Conservation (phyloP, 2,113 vertebrate species). For the Brachionichthys hirsutus region DNA sequence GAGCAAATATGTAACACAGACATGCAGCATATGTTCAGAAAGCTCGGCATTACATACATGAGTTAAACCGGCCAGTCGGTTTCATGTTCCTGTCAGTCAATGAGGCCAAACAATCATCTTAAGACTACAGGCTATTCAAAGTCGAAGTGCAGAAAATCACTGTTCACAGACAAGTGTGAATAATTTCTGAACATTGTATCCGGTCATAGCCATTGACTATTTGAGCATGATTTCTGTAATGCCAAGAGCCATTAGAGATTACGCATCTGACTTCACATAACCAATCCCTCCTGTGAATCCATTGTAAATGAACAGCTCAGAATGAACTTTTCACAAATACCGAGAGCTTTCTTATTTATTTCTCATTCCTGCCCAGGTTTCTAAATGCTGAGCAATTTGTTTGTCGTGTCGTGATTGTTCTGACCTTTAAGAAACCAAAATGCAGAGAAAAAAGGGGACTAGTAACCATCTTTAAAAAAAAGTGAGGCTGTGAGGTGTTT, state of each 20-base stretch:
- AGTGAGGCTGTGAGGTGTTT: too few relatives aligned
- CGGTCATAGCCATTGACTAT: conserved; percentile 23
- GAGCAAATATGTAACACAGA: conserved; percentile 35
- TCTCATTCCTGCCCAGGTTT: too few relatives aligned
- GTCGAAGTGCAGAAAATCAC: conserved; percentile 18
- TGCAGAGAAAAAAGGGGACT: too few relatives aligned
- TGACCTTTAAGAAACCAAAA: too few relatives aligned
- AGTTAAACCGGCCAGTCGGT: conserved; percentile 32
- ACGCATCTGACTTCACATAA: conserved; percentile 49
- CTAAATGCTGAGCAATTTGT: too few relatives aligned
- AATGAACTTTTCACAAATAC: conserved; percentile 43
- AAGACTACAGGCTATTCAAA: conserved; percentile 12
- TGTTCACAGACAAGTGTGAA: conserved; percentile 32
- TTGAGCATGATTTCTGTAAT: conserved; percentile 20
- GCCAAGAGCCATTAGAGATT: conserved; percentile 41
- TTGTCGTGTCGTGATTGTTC: too few relatives aligned
- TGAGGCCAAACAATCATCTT: conserved; percentile 8
- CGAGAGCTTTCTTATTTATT: too few relatives aligned
- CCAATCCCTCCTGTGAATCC: conserved; percentile 35
- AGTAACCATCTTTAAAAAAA: too few relatives aligned
- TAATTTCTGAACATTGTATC: conserved; percentile 31
- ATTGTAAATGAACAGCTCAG: conserved; percentile 16
- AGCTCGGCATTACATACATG: conserved; percentile 17
- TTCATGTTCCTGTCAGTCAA: conserved; percentile 25
- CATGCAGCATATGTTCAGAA: conserved; percentile 16